Conservation (phyloP, 2,888 invertebrate genomes). For the Ochropacha duplaris region DNA sequence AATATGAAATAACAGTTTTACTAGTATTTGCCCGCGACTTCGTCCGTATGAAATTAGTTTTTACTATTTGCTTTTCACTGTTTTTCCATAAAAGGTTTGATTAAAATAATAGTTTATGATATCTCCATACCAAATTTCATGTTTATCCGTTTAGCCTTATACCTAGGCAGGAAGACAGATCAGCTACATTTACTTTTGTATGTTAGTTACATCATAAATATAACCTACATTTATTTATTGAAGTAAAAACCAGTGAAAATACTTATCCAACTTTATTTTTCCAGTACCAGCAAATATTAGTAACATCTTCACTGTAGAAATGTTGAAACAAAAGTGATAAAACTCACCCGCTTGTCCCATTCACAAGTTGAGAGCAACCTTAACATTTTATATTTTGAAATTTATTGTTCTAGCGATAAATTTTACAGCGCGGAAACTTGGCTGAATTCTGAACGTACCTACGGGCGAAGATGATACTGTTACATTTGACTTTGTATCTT, state of each 20-base stretch:
- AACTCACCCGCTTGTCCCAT: constrained; percentile 36
- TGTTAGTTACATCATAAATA: too few species aligned
- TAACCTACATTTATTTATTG: too few species aligned
- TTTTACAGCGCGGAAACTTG: constrained; percentile 49
- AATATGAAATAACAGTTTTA: too few species aligned
- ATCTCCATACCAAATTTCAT: too few species aligned
- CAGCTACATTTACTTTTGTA: too few species aligned
- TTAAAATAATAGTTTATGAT: too few species aligned
- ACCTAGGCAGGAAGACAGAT: too few species aligned
- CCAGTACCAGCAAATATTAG: background rate
- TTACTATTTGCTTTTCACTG: too few species aligned
- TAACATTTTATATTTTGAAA: constrained; percentile 50
- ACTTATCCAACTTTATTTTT: background rate
- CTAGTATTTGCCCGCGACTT: too few species aligned
- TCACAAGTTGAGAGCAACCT: constrained; percentile 25
- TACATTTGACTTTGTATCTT: background rate
- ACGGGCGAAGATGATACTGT: background rate
- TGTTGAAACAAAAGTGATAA: constrained; percentile 34
- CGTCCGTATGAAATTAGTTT: too few species aligned
- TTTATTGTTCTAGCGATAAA: constrained; percentile 55
- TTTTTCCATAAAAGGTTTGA: too few species aligned
- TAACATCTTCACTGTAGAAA: constrained; percentile 8
- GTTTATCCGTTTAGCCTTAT: too few species aligned
- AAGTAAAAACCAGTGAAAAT: background rate
- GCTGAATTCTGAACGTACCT: background rate